Conservation (phyloP, 2,888 invertebrate species). For the Acrocera orbiculus region DNA sequence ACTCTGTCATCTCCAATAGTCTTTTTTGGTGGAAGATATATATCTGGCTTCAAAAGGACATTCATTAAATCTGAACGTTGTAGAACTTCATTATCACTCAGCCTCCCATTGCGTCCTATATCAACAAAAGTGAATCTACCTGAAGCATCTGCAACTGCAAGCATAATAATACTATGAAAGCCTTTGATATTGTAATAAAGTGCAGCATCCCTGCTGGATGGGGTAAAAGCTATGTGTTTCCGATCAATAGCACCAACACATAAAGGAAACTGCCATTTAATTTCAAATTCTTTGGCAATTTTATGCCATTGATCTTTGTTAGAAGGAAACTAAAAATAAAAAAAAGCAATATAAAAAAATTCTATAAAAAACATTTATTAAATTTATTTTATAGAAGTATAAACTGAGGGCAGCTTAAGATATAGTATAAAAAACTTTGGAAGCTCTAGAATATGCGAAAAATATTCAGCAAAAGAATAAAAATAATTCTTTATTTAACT, state of each 20-base stretch:
- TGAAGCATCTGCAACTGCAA: background rate
- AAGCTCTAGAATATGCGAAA: no score
- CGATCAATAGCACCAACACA: background rate
- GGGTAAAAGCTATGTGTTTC: background rate
- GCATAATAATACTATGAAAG: background rate
- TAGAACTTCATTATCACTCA: background rate
- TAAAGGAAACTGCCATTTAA: no score
- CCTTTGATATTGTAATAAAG: background rate
- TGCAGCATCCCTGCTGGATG: background rate
- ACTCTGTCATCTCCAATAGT: background rate
- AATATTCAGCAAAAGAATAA: no score
- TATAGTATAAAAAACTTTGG: no score
- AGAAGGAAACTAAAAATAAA: background rate
- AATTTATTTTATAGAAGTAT: background rate
- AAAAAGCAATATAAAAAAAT: background rate
- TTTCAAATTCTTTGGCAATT: background rate
- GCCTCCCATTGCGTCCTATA: background rate
- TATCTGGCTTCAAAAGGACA: background rate
- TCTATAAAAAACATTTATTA: background rate
- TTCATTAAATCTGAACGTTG: background rate
- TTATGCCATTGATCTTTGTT: background rate
- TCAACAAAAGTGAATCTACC: background rate
- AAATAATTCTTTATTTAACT: no score
- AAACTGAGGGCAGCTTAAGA: no score
- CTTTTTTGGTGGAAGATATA: background rate